Base-by-base conservation (phyloP, 2,113 vertebrate species). In the Urocynchramus pylzowi region DNA sequence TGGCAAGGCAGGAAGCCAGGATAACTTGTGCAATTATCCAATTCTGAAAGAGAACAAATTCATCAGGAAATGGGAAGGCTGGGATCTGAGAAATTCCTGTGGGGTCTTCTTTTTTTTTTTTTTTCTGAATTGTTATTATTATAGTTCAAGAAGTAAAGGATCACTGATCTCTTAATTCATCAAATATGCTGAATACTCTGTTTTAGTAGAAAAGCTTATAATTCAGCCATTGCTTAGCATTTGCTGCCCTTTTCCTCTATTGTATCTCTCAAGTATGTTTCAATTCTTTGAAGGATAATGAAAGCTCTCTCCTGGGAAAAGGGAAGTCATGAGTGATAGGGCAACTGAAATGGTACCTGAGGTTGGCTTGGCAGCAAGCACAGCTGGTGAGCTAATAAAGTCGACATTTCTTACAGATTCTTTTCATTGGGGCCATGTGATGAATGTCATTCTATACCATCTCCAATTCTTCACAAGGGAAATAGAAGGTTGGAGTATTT, bases 281-380 rank as follows among this genome's bases (percentile, higher is more conserved):
- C 84, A 54, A 28, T 79, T 69, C 81, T 95, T 89, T 89, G 52
- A 92, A 96, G 22, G 52, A 87, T 41, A 90, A 92, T 74, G 53
- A 94, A 52, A 93, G 7, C 19, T 90, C 54, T 82, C 47, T 91
- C 79, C 81, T 86, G 27, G 28, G 79, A 91, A 95, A 87, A 84
- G 27, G 27, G 27, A 93, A 92, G 11, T 76, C 1, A 0, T 39
- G 79, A 93, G 57, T 56, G 50, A 80, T 16, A 86, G 45, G 73
- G 24, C 16, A 61, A 59, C 59, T 65, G 37, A 71, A 95, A 93
- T 2, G 5, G 44, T 77, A 91, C 63, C 70, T 88, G 71, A 91
- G 50, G 71, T 64, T 3, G 1, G 24, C 31, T 70, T 89, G 56
- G 35, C 70, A 88, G 77, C 60, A 79, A 78, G 27, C 33, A 91